Evolutionary conservation across 2,797 vertebrate species (phyloP), one percentile per base, ranked within the genome.

Genomic region (Orestias chungarensis): DNA sequence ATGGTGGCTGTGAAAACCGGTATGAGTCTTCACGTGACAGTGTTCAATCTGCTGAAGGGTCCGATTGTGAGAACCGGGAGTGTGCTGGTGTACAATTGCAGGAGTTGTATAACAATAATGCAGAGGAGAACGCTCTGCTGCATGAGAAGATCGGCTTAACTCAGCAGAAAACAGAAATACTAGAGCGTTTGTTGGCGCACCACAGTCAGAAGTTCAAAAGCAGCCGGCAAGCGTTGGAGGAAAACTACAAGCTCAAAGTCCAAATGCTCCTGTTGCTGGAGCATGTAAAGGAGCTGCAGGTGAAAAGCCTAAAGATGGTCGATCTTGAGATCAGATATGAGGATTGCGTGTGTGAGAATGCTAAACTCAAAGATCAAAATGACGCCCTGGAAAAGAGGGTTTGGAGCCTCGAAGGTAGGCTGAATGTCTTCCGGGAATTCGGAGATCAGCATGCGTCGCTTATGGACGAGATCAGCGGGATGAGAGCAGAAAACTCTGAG

Each of bases 71-170:
- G 59, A 72, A 75, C 3, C 70, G 79, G 43, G 78, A 68, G n/a
- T 2, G 5, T 17, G 42, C 79, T 20, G 3, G 85, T 4, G 64
- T 75, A 2, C 76, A 78, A 40, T 66, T 88, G 0, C 82, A 83
- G 49, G 49, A 59, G 25, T 76, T 86, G 46, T 90, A 75, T 59
- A 71, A 54, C 59, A 74, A 68, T 0, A 64, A 87, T 15, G 70
- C 68, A 1, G 88, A 91, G 10, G 93, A 95, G 77, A 94, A 93
- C 0, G 4, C 92, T 20, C 90, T 95, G 66, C 90, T 97, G 1
- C 91, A 87, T 0, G 82, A 90, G 0, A 80, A 94, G 15, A 85
- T 96, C 25, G 67, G 84, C n/a, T 83, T 92, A 25, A 94, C 96
- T n/a, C 93, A 94, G 76, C 88, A 93, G 74, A 94, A 89, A 72